Percentiles rank a stretch among this genome's conserved stretches.
phyloP scores from a whole-genome alignment of 2,888 invertebrate species.

The Pomacea canaliculata region DNA sequence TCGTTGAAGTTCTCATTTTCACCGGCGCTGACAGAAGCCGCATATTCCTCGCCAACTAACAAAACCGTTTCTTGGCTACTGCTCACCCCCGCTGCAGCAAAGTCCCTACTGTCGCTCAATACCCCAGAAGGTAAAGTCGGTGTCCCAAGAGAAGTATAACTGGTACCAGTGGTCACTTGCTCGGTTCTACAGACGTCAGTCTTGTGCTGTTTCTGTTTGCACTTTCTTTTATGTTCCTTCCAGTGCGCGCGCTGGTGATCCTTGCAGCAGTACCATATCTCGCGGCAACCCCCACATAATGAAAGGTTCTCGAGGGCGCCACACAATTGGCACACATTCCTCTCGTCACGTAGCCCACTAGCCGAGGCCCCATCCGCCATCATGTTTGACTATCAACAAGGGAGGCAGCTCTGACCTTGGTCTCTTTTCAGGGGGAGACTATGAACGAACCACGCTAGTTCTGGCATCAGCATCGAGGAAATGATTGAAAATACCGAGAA shows the following conservation, averaged over 20 bases:
- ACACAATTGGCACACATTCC: constrained; percentile 59
- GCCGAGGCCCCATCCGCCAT: constrained; percentile 19
- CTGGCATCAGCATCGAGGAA: constrained; percentile 3
- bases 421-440: background rate
- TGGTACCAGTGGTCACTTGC: constrained; percentile 8
- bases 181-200: constrained; percentile 26
- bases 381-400: constrained; percentile 1
- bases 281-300: constrained; percentile 60
- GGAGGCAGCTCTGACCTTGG: constrained; percentile 11
- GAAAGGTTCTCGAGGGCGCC: constrained; percentile 56
- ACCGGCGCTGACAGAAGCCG: background rate
- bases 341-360: constrained; percentile 39
- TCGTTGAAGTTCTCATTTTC: constrained; percentile 9
- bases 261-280: constrained; percentile 62
- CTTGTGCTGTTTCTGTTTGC: constrained; percentile 24
- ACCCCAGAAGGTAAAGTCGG: background rate
- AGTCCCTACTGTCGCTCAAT: background rate
- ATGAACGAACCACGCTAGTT: background rate
- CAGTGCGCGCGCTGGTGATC: constrained; percentile 64
- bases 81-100: background rate
- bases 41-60: constrained; percentile 1
- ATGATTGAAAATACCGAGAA: too few species aligned
- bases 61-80: constrained; percentile 1
- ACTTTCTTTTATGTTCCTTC: constrained; percentile 54
- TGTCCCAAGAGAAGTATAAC: background rate